phyloP scores from a whole-genome alignment of 2,888 invertebrate genomes.

The Drosophila prostipennis region DNA sequence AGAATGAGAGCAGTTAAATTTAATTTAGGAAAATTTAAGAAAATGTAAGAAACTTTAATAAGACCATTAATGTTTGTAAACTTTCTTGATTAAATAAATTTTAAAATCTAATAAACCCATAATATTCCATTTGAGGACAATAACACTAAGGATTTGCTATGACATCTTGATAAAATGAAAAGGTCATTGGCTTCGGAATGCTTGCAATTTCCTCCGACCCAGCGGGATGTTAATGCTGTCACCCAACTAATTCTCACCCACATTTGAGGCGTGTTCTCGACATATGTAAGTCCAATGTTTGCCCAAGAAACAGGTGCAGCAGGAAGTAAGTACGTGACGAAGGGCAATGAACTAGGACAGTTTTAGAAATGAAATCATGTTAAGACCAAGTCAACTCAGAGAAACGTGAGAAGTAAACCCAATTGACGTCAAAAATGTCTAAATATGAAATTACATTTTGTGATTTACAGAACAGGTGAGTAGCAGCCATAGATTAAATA shows the following conservation, averaged over 20 bases:
- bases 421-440: background rate
- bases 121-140: no score
- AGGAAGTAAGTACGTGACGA: conserved; percentile 27
- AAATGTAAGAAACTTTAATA: no score
- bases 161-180: background rate
- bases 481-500: background rate
- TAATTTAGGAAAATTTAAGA: no score
- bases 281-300: conserved; percentile 24
- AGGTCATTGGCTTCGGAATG: conserved; percentile 16
- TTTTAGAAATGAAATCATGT: conserved; percentile 1
- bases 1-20: background rate
- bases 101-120: no score
- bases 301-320: conserved; percentile 12
- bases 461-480: background rate
- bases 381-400: background rate
- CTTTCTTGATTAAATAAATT: background rate
- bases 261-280: background rate
- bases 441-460: background rate
- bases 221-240: conserved; percentile 10
- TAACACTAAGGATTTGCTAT: background rate
- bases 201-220: background rate
- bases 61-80: background rate
- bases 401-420: background rate
- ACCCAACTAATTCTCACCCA: conserved; percentile 2
- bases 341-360: conserved; percentile 25